Evolutionary conservation across 2,888 invertebrate species (phyloP).

Genomic region (Drosophila vallismaia): DNA sequence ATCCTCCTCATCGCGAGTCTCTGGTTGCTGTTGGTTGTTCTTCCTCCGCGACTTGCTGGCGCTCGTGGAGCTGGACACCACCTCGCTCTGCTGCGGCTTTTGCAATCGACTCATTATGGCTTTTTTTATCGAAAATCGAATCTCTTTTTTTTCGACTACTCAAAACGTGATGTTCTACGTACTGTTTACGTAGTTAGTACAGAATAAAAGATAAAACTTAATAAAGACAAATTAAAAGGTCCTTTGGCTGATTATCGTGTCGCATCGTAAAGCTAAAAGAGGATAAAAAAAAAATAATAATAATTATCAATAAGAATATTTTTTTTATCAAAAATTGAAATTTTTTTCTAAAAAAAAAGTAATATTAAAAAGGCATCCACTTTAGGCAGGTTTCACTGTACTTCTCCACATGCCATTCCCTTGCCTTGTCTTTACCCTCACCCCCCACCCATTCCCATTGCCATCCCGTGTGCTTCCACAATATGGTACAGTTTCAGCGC

Average conservation of each 20-base stretch:
- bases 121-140: neutral
- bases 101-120: constrained; percentile 54
- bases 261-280: constrained; percentile 34
- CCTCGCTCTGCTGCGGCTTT: constrained; percentile 32
- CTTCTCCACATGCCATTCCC: neutral
- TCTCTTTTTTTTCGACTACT: neutral
- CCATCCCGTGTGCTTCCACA: constrained; percentile 27
- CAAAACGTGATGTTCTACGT: constrained; percentile 9
- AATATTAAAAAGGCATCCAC: constrained; percentile 1
- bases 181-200: constrained; percentile 15
- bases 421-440: constrained; percentile 1
- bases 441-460: constrained; percentile 14
- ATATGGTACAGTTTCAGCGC: constrained; percentile 71
- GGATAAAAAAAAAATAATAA: neutral
- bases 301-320: too few species aligned
- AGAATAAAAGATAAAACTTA: constrained; percentile 2
- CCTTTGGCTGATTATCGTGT: constrained; percentile 51
- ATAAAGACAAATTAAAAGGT: constrained; percentile 45
- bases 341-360: too few species aligned
- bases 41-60: constrained; percentile 37
- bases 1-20: neutral
- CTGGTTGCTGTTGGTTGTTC: constrained; percentile 15
- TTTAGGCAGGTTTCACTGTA: neutral
- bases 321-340: too few species aligned
- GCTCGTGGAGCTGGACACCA: constrained; percentile 34